These are phyloP conservation scores for honey bee (Apis mellifera) DNA, from an alignment of 1,140 invertebrate species.

Conservation along the genomic window Amel_HAv3.1 CM009941.2:13592501-13593000, in stretches of 20 bases:
- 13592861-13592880: not conserved
- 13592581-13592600: conserved; percentile 75
- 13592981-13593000: not conserved
- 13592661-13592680: not conserved
- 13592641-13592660: not conserved
- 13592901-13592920: not conserved
- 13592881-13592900: conserved; percentile 16
- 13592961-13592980: conserved; percentile 28
- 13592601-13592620: conserved; percentile 58
- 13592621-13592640: conserved; percentile 8
- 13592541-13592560: conserved; percentile 92
- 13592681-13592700: conserved; percentile 23
- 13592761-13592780: not conserved
- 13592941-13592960: conserved; percentile 9
- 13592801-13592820: not conserved
- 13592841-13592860: not conserved
- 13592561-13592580: conserved; percentile 94
- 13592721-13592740: conserved; percentile 7
- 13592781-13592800: conserved; percentile 5
- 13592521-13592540: conserved; percentile 97
- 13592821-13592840: not conserved
- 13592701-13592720: conserved; percentile 14
- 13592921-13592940: conserved; percentile 23
- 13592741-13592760: conserved; percentile 1
- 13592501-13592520: conserved; percentile 94